Conservation (phyloP, 37 sponge, comb jelly and placozoan species). For the Hormiphora californensis region DNA sequence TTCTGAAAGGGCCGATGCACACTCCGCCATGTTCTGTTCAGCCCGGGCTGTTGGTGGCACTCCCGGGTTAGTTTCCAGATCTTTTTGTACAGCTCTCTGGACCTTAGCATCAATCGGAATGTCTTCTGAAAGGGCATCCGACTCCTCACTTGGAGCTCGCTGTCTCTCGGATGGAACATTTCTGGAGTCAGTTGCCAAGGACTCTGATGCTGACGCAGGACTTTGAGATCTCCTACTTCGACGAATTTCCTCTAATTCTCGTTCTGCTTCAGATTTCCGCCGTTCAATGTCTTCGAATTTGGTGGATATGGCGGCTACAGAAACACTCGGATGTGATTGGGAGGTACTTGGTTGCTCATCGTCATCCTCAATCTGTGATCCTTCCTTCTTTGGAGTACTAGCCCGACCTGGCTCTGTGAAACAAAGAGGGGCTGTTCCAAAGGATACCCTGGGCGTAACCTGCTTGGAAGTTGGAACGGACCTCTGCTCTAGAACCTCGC, state of each 20-base stretch:
- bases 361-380: not conserved
- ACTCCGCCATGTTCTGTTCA: not conserved
- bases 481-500: not conserved
- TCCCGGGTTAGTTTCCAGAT: not conserved
- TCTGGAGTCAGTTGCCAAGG: constrained; percentile 30
- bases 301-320: not conserved
- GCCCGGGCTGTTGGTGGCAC: not conserved
- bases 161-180: constrained; percentile 27
- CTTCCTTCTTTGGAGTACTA: constrained; percentile 9
- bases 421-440: constrained; percentile 22
- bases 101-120: not conserved
- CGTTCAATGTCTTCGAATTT: constrained; percentile 51
- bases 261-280: constrained; percentile 37
- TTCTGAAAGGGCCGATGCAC: constrained; percentile 23
- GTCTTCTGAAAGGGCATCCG: not conserved
- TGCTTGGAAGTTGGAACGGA: constrained; percentile 50
- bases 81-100: not conserved
- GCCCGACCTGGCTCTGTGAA: constrained; percentile 22
- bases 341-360: not conserved
- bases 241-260: constrained; percentile 14
- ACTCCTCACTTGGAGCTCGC: constrained; percentile 20
- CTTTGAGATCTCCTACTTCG: constrained; percentile 10
- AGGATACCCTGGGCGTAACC: constrained; percentile 15
- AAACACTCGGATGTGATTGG: not conserved
- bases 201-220: not conserved